Percentiles rank a stretch among this genome's conserved stretches.
Evolutionary conservation across 37 sponge, comb jelly and placozoan species (phyloP).

Genomic region (Cliona cf. orientalis): DNA sequence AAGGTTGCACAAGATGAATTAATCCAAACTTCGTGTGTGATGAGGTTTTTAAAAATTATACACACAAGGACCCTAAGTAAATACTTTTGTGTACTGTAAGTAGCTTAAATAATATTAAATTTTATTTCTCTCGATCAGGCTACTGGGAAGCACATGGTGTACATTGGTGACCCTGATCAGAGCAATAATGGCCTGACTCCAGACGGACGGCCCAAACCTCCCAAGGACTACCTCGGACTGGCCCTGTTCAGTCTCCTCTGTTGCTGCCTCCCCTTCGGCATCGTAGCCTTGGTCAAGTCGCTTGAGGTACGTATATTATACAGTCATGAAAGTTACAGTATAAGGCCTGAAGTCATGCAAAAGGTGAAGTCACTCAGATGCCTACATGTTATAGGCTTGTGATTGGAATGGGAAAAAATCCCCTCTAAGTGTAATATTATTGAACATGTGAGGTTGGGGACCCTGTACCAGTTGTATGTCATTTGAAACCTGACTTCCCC

Average conservation of each 20-base stretch:
- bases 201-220: neutral
- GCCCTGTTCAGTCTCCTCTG: conserved; percentile 32
- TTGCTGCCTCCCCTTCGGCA: conserved; percentile 37
- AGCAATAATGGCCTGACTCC: neutral
- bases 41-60: neutral
- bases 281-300: conserved; percentile 45
- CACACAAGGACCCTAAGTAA: neutral
- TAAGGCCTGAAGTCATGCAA: no score
- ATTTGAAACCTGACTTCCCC: no score
- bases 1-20: neutral
- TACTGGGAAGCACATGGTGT: conserved; percentile 54
- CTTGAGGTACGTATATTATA: conserved; percentile 40
- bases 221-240: conserved; percentile 36
- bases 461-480: no score
- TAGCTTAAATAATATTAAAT: neutral
- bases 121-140: conserved; percentile 7
- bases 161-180: conserved; percentile 21
- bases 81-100: no score
- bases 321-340: no score
- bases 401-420: no score
- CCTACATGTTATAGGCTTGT: no score
- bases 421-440: no score
- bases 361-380: no score
- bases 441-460: no score
- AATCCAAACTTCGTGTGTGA: neutral